Base-by-base conservation (phyloP, 2,113 vertebrate species). In the Halichoeres trimaculatus region DNA sequence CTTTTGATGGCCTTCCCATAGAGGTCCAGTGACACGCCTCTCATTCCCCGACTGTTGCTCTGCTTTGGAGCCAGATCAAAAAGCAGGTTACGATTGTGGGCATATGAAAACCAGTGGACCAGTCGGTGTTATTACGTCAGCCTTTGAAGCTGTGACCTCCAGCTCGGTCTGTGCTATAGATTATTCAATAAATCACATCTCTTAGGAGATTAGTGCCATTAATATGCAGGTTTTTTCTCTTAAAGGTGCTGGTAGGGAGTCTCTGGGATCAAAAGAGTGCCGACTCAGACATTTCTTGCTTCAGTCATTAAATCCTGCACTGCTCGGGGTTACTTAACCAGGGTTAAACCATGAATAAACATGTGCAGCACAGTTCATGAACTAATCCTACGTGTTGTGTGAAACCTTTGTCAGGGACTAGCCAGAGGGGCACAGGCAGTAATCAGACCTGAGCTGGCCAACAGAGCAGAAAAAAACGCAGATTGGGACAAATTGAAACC, bases 121-220 rank as follows among this genome's bases (percentile, higher is more conserved):
- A 48, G 54, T 66, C 64, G 54, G 70, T 78, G 74, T 80, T 71
- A 60, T 74, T 82, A 64, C 73, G 80, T 56, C 26, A 56, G 34
- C 56, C 78, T 85, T 88, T 87, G 81, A 88, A 84, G 80, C 56
- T 14, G 5, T 61, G 66, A 75, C 62, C 67, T 58, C 43, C 50
- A 52, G 74, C 57, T 75, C 65, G 53, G n/a, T 41, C 61, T 80
- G 34, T 70, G 53, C 58, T 55, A 45, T 52, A 66, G 41, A 53
- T 76, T 81, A 78, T 75, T 74, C 24, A 8, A 77, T 81, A 88
- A 84, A 80, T 85, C 74, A 53, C 8, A 56, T 51, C 65, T 78
- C 65, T 36, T 22, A 13, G 36, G 8, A 36, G 64, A 72, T 76
- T 53, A 36, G 13, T 53, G 2, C 26, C 40, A 60, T 79, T 76